Base-by-base conservation (phyloP, 2,113 vertebrate species). In the Microcebus jonahi region DNA sequence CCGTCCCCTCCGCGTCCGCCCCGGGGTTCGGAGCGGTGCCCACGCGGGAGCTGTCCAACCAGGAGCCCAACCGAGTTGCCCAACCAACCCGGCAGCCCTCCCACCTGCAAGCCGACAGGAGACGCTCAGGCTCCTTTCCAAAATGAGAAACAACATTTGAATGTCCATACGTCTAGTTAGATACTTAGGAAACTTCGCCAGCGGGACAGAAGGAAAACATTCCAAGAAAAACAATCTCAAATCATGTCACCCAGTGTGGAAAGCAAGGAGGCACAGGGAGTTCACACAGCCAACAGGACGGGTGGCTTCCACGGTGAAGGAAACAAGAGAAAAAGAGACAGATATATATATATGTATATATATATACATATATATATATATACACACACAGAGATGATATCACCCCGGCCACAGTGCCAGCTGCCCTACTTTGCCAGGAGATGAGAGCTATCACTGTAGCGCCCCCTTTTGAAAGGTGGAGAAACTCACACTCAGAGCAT, bases 341-440 rank as follows among this genome's bases (percentile, higher is more conserved):
- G 45, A 59, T 31, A 53, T 21, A 55, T 7, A 48, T 25, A 73
- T 31, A 42, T 14, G n/a, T n/a, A 59, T 31, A 53, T 21, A 55
- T 7, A 48, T 25, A 73, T 31, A 42, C 10, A 59, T 31, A 53
- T 21, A 55, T 7, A 48, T 25, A 73, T 31, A 42, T 14, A 25
- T 12, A 65, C 6, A 73, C 31, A 42, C 14, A 25, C 4, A 45
- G 63, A 42, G 8, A 68, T 0, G 20, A 5, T 4, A 23, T 25
- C 25, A 23, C 8, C 25, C 8, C 17, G 39, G 12, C 31, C 42
- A 17, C 4, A 0, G 6, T 4, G 18, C 27, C 36, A 53, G n/a
- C 45, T 25, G 20, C 45, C 57, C 53, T 27, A 53, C 34, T 27
- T 45, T 31, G 18, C 45, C 55, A 17, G 4, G 29, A 42, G 4